Conservation (phyloP, 2,888 invertebrate genomes). For the Eudemis profundana region DNA sequence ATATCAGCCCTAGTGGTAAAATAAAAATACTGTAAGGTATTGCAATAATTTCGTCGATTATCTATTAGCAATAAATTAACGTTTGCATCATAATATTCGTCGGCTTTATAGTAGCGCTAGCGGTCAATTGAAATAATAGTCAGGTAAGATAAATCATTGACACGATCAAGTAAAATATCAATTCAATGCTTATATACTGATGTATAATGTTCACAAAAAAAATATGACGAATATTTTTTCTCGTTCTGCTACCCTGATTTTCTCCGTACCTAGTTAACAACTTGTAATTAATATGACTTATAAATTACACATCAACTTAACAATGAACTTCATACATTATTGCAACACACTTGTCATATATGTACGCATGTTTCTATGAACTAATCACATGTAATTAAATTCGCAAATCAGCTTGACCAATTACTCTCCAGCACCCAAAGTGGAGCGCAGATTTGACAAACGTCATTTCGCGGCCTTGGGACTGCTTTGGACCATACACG, state of each 20-base stretch:
- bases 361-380: conserved; percentile 4
- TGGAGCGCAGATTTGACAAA: conserved; percentile 39
- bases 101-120: too few species aligned
- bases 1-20: not conserved
- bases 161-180: too few species aligned
- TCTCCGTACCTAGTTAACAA: not conserved
- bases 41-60: not conserved
- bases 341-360: conserved; percentile 22
- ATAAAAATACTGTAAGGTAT: not conserved
- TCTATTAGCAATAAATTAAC: too few species aligned
- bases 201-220: too few species aligned
- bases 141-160: too few species aligned
- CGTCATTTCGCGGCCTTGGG: conserved; percentile 18
- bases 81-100: too few species aligned
- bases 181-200: too few species aligned
- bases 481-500: not conserved
- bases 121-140: too few species aligned
- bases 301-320: conserved; percentile 4
- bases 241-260: too few species aligned
- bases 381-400: conserved; percentile 33
- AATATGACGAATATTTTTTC: too few species aligned
- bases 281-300: conserved; percentile 1
- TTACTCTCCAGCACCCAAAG: conserved; percentile 30
- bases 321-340: conserved; percentile 32
- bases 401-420: conserved; percentile 39